Evolutionary conservation across 2,888 invertebrate species (phyloP).

Genomic region (Scaptomyza polygonia): DNA sequence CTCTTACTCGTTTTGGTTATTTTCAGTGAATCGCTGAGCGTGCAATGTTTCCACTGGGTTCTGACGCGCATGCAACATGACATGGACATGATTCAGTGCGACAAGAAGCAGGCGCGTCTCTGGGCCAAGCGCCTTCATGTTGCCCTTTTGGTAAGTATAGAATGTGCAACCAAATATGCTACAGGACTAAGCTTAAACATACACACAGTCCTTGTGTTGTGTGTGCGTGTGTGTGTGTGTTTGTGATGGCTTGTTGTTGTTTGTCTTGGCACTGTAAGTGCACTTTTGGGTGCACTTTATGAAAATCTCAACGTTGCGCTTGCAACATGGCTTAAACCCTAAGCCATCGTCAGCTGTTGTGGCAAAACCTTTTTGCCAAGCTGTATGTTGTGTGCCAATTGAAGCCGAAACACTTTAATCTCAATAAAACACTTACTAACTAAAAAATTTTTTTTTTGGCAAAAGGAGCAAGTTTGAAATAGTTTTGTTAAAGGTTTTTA

Average conservation of each 20-base stretch:
- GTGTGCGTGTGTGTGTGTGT: conserved; percentile 19
- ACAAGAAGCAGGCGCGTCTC: conserved; percentile 92
- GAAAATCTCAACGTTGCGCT: conserved; percentile 46
- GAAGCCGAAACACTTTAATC: conserved; percentile 6
- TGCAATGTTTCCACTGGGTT: conserved; percentile 96
- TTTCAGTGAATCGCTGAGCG: conserved; percentile 94
- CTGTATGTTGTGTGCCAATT: conserved; percentile 12
- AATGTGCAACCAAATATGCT: conserved; percentile 36
- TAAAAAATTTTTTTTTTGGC: no score
- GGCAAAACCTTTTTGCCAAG: conserved; percentile 18
- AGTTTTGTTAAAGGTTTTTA: neutral
- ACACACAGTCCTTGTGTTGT: conserved; percentile 5
- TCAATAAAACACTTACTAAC: no score
- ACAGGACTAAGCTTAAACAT: conserved; percentile 38
- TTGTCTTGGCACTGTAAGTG: conserved; percentile 66
- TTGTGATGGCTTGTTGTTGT: conserved; percentile 57
- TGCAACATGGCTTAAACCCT: conserved; percentile 51
- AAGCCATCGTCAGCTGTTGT: conserved; percentile 37
- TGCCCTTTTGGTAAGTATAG: conserved; percentile 86
- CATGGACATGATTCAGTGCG: conserved; percentile 93
- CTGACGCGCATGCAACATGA: conserved; percentile 89
- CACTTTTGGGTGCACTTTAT: conserved; percentile 72
- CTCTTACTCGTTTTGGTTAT: neutral
- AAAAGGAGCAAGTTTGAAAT: neutral
- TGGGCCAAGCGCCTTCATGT: conserved; percentile 95